phyloP scores from a whole-genome alignment of 2,888 invertebrate genomes.

The Brachynemurus nebulosus region DNA sequence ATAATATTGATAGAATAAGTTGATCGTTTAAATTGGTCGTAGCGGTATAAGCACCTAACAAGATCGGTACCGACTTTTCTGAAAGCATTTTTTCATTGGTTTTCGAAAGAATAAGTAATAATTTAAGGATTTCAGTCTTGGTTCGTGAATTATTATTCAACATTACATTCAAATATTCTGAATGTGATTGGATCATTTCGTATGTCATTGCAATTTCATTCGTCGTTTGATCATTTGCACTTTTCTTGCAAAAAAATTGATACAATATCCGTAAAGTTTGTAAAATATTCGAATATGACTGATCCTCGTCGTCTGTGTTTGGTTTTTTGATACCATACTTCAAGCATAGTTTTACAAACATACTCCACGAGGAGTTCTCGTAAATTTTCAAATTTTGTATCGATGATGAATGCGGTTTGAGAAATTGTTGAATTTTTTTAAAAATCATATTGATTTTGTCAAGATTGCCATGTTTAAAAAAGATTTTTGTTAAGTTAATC shows the following conservation, averaged over 20 bases:
- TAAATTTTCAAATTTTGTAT: not conserved
- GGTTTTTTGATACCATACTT: slow-evolving; percentile 6
- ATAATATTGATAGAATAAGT: slow-evolving; percentile 49
- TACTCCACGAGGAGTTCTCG: not conserved
- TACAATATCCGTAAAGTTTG: not conserved
- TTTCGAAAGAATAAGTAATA: slow-evolving; percentile 46
- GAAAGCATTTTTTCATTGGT: slow-evolving; percentile 51
- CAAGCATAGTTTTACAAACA: not conserved
- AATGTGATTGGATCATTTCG: slow-evolving; percentile 64
- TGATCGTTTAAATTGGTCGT: slow-evolving; percentile 56
- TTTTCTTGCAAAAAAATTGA: too few species aligned
- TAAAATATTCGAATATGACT: not conserved
- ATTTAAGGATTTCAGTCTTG: slow-evolving; percentile 47
- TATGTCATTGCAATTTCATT: slow-evolving; percentile 22
- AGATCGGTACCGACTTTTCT: slow-evolving; percentile 55
- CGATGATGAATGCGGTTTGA: not conserved
- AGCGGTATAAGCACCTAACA: slow-evolving; percentile 65
- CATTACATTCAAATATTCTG: slow-evolving; percentile 59
- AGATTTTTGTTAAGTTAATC: slow-evolving; percentile 37
- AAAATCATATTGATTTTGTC: not conserved
- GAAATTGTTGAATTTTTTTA: not conserved
- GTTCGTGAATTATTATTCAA: slow-evolving; percentile 36
- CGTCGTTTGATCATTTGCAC: slow-evolving; percentile 26
- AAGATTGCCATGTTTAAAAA: slow-evolving; percentile 33
- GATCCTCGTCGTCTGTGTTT: too few species aligned